Evolutionary conservation across 1,140 invertebrate species (phyloP), one percentile per base, ranked within the genome.

Genomic region (Diabrotica virgifera): DNA sequence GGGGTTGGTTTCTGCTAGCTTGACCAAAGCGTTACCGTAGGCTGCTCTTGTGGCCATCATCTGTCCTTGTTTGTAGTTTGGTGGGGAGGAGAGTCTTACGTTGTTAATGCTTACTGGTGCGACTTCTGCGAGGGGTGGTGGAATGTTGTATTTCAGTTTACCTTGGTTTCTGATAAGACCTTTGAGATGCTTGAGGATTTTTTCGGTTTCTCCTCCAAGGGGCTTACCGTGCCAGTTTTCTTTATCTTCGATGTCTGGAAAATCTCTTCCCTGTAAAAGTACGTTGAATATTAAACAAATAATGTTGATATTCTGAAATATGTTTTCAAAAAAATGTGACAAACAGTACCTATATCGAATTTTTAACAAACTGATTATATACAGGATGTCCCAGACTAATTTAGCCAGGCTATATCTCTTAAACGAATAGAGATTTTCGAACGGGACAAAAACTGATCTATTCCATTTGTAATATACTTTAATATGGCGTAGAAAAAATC

Each of bases 201-300:
- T 83, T 4, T 88, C 87, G 7, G 89, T 87, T 72, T 95, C 91
- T 46, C 85, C 87, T 4, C 94, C 95, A 36, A 99, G 80, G 0
- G 97, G 87, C 77, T 99, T 99, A 50, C 98, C 98, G 77, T 99
- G 97, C 96, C 96, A 99, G 78, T 97, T 95, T 56, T 95, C 90
- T 67, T 85, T 52, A 81, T 99, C 92, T 80, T 98, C 96, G 75
- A 99, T 95, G 14, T 62, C 65, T 12, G 69, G 69, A 51, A 70
- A 71, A 40, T 72, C 61, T 65, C 59, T 70, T 36, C 70, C 72
- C 62, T 59, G 58, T 12, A 50, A 59, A 12, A 0, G 36, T 10
- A 57, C 8, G 37, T 36, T n/a, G 3, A 12, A 3, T 24, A 53
- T 53, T 11, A 53, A 53, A 53, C 14, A 12, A 24, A n/a, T 13